Base-by-base conservation (phyloP, 2,113 vertebrate species). In the Austrofundulus limnaeus region DNA sequence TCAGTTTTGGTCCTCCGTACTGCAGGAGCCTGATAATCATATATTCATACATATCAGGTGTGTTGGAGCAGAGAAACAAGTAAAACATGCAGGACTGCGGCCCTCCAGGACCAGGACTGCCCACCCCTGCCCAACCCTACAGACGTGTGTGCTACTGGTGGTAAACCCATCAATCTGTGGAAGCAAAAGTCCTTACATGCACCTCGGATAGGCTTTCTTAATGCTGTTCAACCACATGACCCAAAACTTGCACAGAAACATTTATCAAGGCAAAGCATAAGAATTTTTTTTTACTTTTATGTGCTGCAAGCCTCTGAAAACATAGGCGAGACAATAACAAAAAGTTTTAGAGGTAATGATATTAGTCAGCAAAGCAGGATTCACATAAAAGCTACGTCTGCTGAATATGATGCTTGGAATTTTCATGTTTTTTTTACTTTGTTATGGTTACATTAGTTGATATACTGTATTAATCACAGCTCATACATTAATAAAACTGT, bases 141-240 rank as follows among this genome's bases (percentile, higher is more conserved):
- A n/a, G n/a, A n/a, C n/a, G 57, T 77, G 67, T 78, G 62, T 23
- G 24, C 72, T 80, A 60, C 20, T 56, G 60, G 24, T 59, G 59
- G 63, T 51, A n/a, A 53, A 50, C 54, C 48, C 51, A 23, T 39
- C 41, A 24, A 54, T 49, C 51, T 55, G 50, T 57, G 69, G 28
- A 38, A 54, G 61, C 28, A 48, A 19, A 46, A 58, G 13, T 38
- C 46, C 61, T 73, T 12, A 15, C 21, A 68, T 47, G 21, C 41
- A n/a, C 31, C 31, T 20, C 23, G 25, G 43, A 43, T 46, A 17
- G 2, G 48, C 49, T 68, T 13, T 57, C 19, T 70, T 21, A 28
- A 25, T 50, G 47, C n/a, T 64, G 47, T 48, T 58, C 49, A 58
- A 55, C 55, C 42, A 39, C 34, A 60, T 10, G 47, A 15, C 41